phyloP scores from a whole-genome alignment of 1,140 invertebrate genomes.

The Melipona quadrifasciata region DNA sequence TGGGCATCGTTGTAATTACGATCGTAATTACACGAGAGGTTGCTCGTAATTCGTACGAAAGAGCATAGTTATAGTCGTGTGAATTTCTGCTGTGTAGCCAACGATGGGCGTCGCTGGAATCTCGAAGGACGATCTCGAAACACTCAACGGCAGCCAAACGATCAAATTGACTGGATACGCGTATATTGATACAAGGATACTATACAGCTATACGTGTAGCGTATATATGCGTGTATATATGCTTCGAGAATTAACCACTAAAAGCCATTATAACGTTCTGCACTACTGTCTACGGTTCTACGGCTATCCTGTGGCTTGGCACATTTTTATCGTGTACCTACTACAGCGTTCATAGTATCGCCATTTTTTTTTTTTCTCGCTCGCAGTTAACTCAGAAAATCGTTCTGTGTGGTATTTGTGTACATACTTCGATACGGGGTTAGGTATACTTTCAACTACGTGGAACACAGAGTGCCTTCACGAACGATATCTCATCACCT shows the following conservation, averaged over 20 bases:
- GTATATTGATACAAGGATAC: neutral
- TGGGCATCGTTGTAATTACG: neutral
- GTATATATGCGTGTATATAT: conserved; percentile 12
- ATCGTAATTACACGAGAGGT: conserved; percentile 6
- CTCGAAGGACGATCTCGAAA: neutral
- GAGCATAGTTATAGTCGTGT: conserved; percentile 38
- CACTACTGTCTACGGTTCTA: conserved; percentile 30
- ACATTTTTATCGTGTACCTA: conserved; percentile 44
- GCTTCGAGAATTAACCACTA: conserved; percentile 5
- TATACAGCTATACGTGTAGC: neutral
- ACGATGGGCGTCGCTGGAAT: conserved; percentile 55
- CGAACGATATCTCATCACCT: neutral
- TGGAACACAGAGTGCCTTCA: neutral
- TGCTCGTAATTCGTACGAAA: conserved; percentile 50
- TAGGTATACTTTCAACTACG: conserved; percentile 32
- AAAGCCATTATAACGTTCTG: conserved; percentile 26
- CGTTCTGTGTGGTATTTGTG: neutral
- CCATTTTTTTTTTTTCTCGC: neutral
- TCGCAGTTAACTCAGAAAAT: neutral
- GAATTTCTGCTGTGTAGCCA: neutral
- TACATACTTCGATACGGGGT: neutral
- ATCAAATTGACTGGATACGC: conserved; percentile 49
- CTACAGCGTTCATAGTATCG: conserved; percentile 30
- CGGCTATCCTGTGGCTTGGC: conserved; percentile 47
- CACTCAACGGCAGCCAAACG: conserved; percentile 29